Evolutionary conservation across 2,113 vertebrate species (phyloP).

Genomic region (Spilogale gracilis): DNA sequence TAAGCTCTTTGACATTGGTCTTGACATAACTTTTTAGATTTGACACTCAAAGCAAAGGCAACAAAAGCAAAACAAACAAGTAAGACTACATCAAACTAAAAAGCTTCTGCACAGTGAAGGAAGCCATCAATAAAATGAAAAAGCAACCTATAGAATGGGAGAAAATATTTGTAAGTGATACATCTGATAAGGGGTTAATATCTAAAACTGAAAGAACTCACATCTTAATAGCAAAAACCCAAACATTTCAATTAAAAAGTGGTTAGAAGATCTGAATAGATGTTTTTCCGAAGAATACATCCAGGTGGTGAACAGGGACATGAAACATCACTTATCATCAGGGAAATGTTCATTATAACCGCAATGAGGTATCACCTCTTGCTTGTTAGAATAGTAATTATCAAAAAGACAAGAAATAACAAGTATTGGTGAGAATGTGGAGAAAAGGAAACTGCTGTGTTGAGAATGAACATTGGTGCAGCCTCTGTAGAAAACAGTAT

Average conservation of each 20-base stretch:
- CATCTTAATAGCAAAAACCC: neutral
- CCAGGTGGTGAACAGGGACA: neutral
- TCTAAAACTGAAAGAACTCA: neutral
- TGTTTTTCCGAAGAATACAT: neutral
- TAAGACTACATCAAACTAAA: neutral
- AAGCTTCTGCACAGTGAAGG: neutral
- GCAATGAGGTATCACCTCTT: neutral
- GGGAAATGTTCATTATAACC: neutral
- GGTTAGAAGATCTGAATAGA: neutral
- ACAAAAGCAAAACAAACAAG: neutral
- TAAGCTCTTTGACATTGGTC: neutral
- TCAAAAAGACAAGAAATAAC: neutral
- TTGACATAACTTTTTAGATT: neutral
- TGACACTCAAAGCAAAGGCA: neutral
- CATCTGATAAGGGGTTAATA: neutral
- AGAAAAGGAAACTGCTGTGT: neutral
- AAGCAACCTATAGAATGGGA: neutral
- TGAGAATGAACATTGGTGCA: neutral
- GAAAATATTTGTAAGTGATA: neutral
- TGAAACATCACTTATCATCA: neutral
- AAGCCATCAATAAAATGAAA: neutral
- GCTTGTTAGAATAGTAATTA: neutral
- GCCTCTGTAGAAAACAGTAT: neutral
- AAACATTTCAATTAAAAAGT: neutral
- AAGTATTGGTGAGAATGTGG: neutral